phyloP scores from a whole-genome alignment of 1,140 invertebrate species.

The Drosophila erecta region DNA sequence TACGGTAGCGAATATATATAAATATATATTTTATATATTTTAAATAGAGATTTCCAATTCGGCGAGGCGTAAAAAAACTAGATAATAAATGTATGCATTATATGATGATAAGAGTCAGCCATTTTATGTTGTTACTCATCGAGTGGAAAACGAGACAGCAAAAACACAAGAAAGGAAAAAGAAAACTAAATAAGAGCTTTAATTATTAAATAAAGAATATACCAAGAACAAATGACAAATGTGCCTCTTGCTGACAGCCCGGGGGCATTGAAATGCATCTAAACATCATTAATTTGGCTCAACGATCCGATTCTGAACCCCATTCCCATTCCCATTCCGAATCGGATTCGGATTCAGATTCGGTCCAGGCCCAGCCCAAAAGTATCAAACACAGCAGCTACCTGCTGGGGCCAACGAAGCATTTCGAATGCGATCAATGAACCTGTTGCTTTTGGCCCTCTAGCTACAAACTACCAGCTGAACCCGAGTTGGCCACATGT shows the following conservation, averaged over 20 bases:
- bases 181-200: conserved; percentile 81
- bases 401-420: conserved; percentile 57
- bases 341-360: conserved; percentile 18
- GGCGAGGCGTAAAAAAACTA: conserved; percentile 18
- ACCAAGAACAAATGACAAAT: conserved; percentile 62
- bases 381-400: conserved; percentile 20
- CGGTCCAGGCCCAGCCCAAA: conserved; percentile 33
- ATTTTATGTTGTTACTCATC: conserved; percentile 68
- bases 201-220: conserved; percentile 83
- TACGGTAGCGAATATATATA: conserved; percentile 31
- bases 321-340: conserved; percentile 7
- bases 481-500: conserved; percentile 49
- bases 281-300: conserved; percentile 70
- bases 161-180: conserved; percentile 31
- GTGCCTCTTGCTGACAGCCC: conserved; percentile 55
- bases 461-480: conserved; percentile 10
- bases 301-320: conserved; percentile 28
- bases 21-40: conserved; percentile 72
- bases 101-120: conserved; percentile 56
- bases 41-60: conserved; percentile 65
- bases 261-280: conserved; percentile 52
- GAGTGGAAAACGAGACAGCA: conserved; percentile 32
- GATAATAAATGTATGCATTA: conserved; percentile 54
- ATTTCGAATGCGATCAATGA: conserved; percentile 82
- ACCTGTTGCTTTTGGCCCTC: conserved; percentile 51